Evolutionary conservation across 2,888 invertebrate genomes (phyloP).

Genomic region (Scelioninae gen. 2): DNA sequence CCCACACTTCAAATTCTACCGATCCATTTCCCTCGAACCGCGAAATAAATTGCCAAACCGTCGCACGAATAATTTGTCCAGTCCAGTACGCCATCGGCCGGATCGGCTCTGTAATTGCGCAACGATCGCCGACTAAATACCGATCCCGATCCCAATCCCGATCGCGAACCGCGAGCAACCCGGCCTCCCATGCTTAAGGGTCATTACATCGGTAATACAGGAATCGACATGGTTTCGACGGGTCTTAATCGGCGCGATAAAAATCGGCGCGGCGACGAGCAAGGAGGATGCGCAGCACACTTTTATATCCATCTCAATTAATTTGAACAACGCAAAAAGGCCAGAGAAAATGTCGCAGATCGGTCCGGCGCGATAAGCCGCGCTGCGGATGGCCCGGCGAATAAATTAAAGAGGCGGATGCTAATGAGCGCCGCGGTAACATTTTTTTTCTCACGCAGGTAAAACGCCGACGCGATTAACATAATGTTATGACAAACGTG

Average conservation of each 20-base stretch:
- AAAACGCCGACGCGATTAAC: conserved; percentile 50
- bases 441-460: conserved; percentile 57
- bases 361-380: conserved; percentile 33
- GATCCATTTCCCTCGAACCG: too few relatives aligned
- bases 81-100: too few relatives aligned
- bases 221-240: conserved; percentile 24
- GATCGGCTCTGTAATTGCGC: too few relatives aligned
- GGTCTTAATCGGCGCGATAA: conserved; percentile 37
- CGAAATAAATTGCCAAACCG: too few relatives aligned
- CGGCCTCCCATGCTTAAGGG: conserved; percentile 4
- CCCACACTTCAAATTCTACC: too few relatives aligned
- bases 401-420: conserved; percentile 55
- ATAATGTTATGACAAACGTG: conserved; percentile 58
- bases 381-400: conserved; percentile 26
- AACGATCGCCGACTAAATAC: too few relatives aligned
- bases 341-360: conserved; percentile 52
- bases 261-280: conserved; percentile 4
- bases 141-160: too few relatives aligned
- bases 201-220: conserved; percentile 38
- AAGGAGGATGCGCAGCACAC: conserved; percentile 27
- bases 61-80: too few relatives aligned
- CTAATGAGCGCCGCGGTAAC: conserved; percentile 49
- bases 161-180: too few relatives aligned
- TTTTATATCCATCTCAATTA: conserved; percentile 54
- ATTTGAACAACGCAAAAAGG: conserved; percentile 54